phyloP scores from a whole-genome alignment of 1,140 invertebrate species.

The Nomia melanderi region DNA sequence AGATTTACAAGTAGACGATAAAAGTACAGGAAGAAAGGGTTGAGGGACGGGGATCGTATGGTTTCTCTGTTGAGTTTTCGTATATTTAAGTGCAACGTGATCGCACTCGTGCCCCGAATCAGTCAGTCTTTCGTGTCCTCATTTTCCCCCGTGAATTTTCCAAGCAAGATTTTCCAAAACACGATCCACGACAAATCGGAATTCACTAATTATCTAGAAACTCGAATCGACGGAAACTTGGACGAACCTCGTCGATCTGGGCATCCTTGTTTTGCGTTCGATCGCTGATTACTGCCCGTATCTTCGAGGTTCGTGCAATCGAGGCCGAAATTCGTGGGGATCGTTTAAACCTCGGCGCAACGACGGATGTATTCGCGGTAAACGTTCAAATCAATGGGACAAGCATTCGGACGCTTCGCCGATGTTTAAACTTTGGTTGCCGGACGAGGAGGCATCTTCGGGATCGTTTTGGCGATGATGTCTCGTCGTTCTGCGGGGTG shows the following conservation, averaged over 20 bases:
- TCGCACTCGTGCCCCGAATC: conserved; percentile 26
- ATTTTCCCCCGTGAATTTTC: conserved; percentile 22
- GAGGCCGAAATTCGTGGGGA: conserved; percentile 43
- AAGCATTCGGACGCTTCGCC: neutral
- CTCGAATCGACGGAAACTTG: conserved; percentile 15
- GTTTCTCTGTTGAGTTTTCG: conserved; percentile 13
- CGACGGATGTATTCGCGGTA: neutral
- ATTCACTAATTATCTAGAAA: neutral
- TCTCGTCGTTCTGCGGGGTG: neutral
- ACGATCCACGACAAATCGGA: neutral
- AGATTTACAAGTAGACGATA: conserved; percentile 45
- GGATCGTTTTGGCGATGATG: neutral
- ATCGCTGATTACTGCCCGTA: conserved; percentile 21
- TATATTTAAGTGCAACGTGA: conserved; percentile 32
- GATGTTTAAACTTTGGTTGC: neutral
- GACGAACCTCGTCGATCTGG: neutral
- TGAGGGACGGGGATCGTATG: conserved; percentile 13
- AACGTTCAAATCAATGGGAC: neutral
- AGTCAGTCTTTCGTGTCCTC: conserved; percentile 51
- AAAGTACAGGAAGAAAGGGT: conserved; percentile 6
- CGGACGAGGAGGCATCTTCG: conserved; percentile 2
- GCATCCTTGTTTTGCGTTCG: neutral
- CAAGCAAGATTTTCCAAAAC: neutral
- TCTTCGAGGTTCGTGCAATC: conserved; percentile 44
- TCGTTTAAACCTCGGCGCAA: neutral